Conservation (phyloP, 1,140 invertebrate genomes). For the Geopemphigus sp. region DNA sequence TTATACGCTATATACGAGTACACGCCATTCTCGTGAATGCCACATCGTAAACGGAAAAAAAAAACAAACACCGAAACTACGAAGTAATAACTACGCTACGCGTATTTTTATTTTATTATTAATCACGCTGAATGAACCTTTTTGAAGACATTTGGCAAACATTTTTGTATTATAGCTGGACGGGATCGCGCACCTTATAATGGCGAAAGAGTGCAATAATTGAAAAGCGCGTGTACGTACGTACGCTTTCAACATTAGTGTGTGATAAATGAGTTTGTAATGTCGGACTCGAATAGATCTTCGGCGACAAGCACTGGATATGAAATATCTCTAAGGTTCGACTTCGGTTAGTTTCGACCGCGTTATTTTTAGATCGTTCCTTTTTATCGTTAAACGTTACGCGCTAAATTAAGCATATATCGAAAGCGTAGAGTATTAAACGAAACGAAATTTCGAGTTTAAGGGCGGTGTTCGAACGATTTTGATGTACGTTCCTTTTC, state of each 20-base stretch:
- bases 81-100: no score
- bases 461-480: no score
- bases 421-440: no score
- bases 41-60: no score
- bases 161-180: not conserved
- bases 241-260: not conserved
- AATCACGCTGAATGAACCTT: not conserved
- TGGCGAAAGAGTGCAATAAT: not conserved
- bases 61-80: no score
- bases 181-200: not conserved
- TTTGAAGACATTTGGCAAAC: not conserved
- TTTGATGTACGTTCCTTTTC: no score
- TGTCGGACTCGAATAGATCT: not conserved
- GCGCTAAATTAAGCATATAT: not conserved
- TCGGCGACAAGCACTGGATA: not conserved
- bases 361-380: not conserved
- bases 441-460: no score
- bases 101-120: not conserved
- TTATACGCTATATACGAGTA: no score
- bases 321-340: constrained; percentile 5
- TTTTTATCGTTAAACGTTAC: not conserved
- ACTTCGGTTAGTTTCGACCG: not conserved
- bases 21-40: no score
- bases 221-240: constrained; percentile 14
- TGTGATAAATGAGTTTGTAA: constrained; percentile 27